phyloP scores from a whole-genome alignment of 2,888 invertebrate species.

The Hyposoter dolosus region DNA sequence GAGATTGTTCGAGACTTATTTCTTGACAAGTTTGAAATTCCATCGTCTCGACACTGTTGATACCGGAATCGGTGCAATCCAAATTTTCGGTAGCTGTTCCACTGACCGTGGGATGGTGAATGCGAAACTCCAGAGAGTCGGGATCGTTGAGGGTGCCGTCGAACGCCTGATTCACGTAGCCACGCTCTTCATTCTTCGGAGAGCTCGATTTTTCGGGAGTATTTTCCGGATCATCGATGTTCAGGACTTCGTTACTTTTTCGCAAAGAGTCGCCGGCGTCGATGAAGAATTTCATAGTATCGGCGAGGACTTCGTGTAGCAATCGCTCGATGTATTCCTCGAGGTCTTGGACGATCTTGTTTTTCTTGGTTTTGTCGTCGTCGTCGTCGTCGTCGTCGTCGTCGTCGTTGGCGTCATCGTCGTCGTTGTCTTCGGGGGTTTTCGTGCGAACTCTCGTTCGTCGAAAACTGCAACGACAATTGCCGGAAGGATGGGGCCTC shows the following conservation, averaged over 20 bases:
- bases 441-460: constrained; percentile 76
- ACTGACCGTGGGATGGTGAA: constrained; percentile 66
- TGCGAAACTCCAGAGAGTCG: constrained; percentile 79
- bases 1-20: constrained; percentile 81
- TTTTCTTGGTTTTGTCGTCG: constrained; percentile 74
- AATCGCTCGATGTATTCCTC: constrained; percentile 81
- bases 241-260: constrained; percentile 48
- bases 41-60: constrained; percentile 83
- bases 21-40: constrained; percentile 81
- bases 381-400: constrained; percentile 58
- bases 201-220: background rate
- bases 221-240: background rate
- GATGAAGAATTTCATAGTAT: constrained; percentile 80
- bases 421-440: constrained; percentile 73
- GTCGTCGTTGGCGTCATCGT: constrained; percentile 52
- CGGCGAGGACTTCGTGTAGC: constrained; percentile 81
- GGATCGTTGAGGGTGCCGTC: constrained; percentile 79
- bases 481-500: constrained; percentile 81
- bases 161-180: constrained; percentile 81
- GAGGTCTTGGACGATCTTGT: constrained; percentile 80
- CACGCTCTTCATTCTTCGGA: constrained; percentile 50
- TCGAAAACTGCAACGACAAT: constrained; percentile 82
- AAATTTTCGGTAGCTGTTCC: constrained; percentile 73
- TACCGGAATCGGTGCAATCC: constrained; percentile 82
- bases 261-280: constrained; percentile 71